Base-by-base conservation (phyloP, 2,113 vertebrate species). In the Thunnus thynnus region DNA sequence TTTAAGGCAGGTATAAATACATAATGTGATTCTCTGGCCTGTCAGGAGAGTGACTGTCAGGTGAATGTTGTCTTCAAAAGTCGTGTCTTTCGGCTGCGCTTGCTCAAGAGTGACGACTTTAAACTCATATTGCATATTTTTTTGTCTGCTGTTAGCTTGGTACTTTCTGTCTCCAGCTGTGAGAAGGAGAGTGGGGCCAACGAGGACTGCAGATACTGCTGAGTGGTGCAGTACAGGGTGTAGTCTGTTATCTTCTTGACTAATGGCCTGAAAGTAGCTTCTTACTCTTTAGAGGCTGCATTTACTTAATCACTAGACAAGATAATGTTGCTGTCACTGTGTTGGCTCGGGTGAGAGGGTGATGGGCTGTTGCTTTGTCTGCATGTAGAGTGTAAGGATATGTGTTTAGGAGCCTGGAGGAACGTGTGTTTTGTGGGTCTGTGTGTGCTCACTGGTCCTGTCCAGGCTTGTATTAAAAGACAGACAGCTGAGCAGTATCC, bases 201-300 rank as follows among this genome's bases (percentile, higher is more conserved):
- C 72, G 44, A 80, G 75, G 86, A 55, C 71, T 86, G 85, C 77
- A 93, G 92, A 94, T 94, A 94, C 86, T 88, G 83, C 81, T 88
- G 92, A 93, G 93, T 92, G 92, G 87, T 88, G 81, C 81, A 58
- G 80, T 76, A 68, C 83, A 74, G 76, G 25, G 76, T 82, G 80
- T 80, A 86, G 81, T n/a, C 76, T 41, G 80, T 90, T 95, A 95
- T 94, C 93, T 86, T 67, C 77, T 74, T 82, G 86, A 90, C 93
- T 94, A 95, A 94, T 94, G 93, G 92, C 86, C 79, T 78, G 83
- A 92, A 85, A 92, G 91, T 86, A 91, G 86, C 91, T 88, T 87
- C 89, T 90, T 91, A 89, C 80, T 91, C 85, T 90, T 89, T 77
- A 82, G 89, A 86, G 84, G 83, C 91, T 86, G 83, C 93, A 88